phyloP scores from a whole-genome alignment of 2,113 vertebrate genomes.

The Morone saxatilis region DNA sequence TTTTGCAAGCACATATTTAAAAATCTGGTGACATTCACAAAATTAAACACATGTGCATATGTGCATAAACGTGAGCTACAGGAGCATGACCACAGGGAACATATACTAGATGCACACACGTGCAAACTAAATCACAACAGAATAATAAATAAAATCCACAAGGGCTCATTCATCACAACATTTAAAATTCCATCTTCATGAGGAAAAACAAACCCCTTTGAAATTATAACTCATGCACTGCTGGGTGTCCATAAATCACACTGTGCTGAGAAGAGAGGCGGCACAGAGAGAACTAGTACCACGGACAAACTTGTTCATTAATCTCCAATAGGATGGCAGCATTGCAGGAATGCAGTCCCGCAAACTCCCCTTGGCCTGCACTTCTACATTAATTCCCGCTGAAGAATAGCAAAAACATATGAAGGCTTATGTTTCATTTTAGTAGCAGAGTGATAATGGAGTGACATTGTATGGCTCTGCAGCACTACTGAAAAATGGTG shows the following conservation, averaged over 20 bases:
- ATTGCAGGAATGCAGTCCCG: slow-evolving; percentile 61
- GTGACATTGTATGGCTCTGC: slow-evolving; percentile 11
- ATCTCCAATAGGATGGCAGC: slow-evolving; percentile 72
- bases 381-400: slow-evolving; percentile 52
- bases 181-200: slow-evolving; percentile 83
- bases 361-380: slow-evolving; percentile 59
- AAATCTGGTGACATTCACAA: slow-evolving; percentile 32
- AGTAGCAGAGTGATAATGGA: slow-evolving; percentile 47
- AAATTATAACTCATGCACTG: slow-evolving; percentile 78
- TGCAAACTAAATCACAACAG: slow-evolving; percentile 18
- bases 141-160: slow-evolving; percentile 70
- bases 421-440: slow-evolving; percentile 62
- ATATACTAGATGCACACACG: not conserved
- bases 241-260: slow-evolving; percentile 81
- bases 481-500: not conserved
- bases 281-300: slow-evolving; percentile 59
- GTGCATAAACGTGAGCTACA: not conserved
- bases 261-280: slow-evolving; percentile 60
- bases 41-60: slow-evolving; percentile 8
- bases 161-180: slow-evolving; percentile 78
- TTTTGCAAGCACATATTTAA: slow-evolving; percentile 41
- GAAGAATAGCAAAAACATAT: slow-evolving; percentile 49
- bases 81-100: not conserved
- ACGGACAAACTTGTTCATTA: slow-evolving; percentile 78
- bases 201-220: slow-evolving; percentile 80